A percentile compares a stretch with the other conserved stretches of the same genome.
Conservation (phyloP, 2,797 vertebrate genomes). For the Clamator glandarius region DNA sequence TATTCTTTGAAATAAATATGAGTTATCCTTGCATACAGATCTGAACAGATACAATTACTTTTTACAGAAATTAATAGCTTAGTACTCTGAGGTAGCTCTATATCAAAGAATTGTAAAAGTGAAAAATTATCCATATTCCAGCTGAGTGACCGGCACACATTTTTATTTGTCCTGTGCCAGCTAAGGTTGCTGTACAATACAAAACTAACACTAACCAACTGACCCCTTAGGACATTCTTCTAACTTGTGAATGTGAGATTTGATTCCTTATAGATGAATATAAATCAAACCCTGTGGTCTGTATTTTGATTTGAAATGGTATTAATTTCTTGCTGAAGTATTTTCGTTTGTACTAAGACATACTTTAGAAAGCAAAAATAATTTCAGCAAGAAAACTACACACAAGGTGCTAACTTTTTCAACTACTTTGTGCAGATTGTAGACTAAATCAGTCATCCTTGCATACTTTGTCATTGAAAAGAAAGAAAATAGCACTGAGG, state of each 20-base stretch:
- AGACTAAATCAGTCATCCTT: neutral
- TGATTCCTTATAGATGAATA: neutral
- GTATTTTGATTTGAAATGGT: neutral
- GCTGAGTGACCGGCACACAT: neutral
- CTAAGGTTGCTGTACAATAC: neutral
- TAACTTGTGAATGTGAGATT: neutral
- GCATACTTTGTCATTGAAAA: neutral
- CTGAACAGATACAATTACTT: neutral
- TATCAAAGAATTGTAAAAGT: neutral
- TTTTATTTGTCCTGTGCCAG: neutral
- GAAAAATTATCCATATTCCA: neutral
- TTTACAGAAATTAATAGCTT: neutral
- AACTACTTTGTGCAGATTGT: neutral
- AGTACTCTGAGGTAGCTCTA: neutral
- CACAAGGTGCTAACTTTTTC: neutral
- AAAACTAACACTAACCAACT: neutral
- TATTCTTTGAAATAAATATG: neutral
- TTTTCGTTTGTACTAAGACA: neutral
- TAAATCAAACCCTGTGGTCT: neutral
- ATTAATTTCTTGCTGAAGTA: neutral
- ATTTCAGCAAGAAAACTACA: neutral
- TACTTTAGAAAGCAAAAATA: neutral
- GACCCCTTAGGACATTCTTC: neutral
- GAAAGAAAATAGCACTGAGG: neutral
- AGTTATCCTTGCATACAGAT: neutral